These are phyloP conservation scores for Strigamia transsilvanica DNA, from an alignment of 2,888 invertebrate genomes.

Conservation along the genomic window DNA sequence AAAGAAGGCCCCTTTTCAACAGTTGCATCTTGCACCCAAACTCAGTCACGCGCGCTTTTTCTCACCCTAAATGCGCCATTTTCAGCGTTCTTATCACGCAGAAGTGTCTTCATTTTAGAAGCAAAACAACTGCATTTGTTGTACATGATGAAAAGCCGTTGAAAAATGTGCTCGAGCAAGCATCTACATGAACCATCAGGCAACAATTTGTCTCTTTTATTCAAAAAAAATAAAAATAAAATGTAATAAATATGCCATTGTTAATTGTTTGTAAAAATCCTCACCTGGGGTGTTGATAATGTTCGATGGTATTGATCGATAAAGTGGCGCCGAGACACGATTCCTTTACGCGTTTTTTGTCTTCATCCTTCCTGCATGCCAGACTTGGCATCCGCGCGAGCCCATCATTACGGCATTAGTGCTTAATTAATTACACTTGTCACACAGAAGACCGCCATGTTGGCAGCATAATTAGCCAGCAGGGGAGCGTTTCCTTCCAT, in stretches of 20 bases:
- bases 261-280: neutral
- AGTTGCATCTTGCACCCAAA: slow-evolving; percentile 20
- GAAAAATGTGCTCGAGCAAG: neutral
- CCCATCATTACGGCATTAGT: slow-evolving; percentile 51
- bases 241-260: neutral
- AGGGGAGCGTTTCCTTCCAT: slow-evolving; percentile 22
- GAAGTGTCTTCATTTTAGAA: slow-evolving; percentile 30
- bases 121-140: slow-evolving; percentile 25
- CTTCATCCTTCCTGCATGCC: slow-evolving; percentile 10
- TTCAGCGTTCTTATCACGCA: neutral
- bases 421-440: slow-evolving; percentile 52
- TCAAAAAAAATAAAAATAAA: neutral
- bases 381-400: slow-evolving; percentile 30
- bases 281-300: neutral
- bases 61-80: slow-evolving; percentile 30
- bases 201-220: neutral
- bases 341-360: neutral
- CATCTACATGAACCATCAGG: neutral
- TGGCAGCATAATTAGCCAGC: slow-evolving; percentile 50
- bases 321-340: too few relatives aligned
- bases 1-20: neutral
- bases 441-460: slow-evolving; percentile 40
- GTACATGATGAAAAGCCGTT: neutral
- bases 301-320: neutral
- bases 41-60: slow-evolving; percentile 30